Percentiles rank a stretch among this genome's conserved stretches.
Evolutionary conservation across 2,113 vertebrate genomes (phyloP).

Genomic region (Sarotherodon lohbergeri): DNA sequence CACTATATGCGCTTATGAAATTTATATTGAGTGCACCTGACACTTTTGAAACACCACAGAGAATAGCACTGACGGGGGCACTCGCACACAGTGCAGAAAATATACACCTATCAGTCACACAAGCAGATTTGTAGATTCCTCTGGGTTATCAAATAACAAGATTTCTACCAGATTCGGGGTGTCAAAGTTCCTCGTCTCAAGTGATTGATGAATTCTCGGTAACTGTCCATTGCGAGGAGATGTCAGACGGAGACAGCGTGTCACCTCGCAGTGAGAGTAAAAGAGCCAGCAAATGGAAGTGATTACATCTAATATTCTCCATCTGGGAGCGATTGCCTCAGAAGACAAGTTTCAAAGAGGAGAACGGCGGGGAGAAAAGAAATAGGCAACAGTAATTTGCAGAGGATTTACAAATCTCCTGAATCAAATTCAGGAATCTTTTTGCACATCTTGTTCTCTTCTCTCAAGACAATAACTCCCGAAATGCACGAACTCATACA

Average conservation of each 20-base stretch:
- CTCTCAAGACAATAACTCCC: slow-evolving; percentile 48
- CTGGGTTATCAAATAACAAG: slow-evolving; percentile 27
- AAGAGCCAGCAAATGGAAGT: slow-evolving; percentile 63
- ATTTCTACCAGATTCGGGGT: slow-evolving; percentile 52
- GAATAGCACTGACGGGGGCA: neutral
- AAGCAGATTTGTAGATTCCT: neutral
- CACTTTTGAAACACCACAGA: neutral
- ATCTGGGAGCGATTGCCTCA: slow-evolving; percentile 71
- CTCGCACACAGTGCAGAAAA: neutral
- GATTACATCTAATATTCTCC: slow-evolving; percentile 75
- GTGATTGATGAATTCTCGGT: slow-evolving; percentile 62
- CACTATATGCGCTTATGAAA: neutral
- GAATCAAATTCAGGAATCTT: slow-evolving; percentile 63
- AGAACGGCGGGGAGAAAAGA: slow-evolving; percentile 39
- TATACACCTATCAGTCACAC: neutral
- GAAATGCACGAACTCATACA: slow-evolving; percentile 32
- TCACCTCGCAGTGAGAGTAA: slow-evolving; percentile 67
- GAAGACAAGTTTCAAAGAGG: slow-evolving; percentile 69
- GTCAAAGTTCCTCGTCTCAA: slow-evolving; percentile 27
- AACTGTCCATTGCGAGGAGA: slow-evolving; percentile 60
- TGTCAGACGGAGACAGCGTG: slow-evolving; percentile 44
- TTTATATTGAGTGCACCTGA: neutral
- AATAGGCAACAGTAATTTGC: slow-evolving; percentile 63
- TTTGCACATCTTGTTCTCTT: slow-evolving; percentile 62
- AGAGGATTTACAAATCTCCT: slow-evolving; percentile 71